A percentile compares a stretch with the other conserved stretches of the same genome.
Conservation (phyloP, 2,888 invertebrate species). For the Microchrysa polita region DNA sequence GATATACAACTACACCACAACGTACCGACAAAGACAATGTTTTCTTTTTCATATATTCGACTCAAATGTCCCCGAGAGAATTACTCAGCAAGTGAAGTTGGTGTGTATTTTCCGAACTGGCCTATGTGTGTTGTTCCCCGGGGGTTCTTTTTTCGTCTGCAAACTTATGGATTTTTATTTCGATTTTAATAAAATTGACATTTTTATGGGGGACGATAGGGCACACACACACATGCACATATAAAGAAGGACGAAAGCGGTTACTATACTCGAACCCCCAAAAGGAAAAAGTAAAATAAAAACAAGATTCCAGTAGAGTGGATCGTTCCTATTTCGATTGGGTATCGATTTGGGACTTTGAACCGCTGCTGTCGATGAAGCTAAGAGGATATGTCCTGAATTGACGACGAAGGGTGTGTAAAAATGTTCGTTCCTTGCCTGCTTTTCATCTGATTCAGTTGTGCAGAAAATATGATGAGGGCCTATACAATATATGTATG, state of each 20-base stretch:
- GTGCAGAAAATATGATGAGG: slow-evolving; percentile 29
- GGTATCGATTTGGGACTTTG: slow-evolving; percentile 40
- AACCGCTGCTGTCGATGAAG: neutral
- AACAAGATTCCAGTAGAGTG: neutral
- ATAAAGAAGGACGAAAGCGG: slow-evolving; percentile 20
- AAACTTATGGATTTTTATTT: slow-evolving; percentile 41
- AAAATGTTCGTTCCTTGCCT: neutral
- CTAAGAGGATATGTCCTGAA: neutral
- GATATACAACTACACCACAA: neutral
- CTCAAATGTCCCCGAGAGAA: slow-evolving; percentile 20
- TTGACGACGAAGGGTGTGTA: neutral
- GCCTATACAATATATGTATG: slow-evolving; percentile 8
- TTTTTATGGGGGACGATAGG: slow-evolving; percentile 15
- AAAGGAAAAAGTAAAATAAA: too few species aligned
- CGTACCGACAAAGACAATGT: slow-evolving; percentile 12
- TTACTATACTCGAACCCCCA: neutral
- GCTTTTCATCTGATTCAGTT: slow-evolving; percentile 13
- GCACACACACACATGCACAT: too few species aligned
- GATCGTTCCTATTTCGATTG: slow-evolving; percentile 31
- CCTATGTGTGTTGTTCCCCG: slow-evolving; percentile 16
- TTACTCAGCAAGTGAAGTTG: slow-evolving; percentile 31
- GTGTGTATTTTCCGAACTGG: too few species aligned
- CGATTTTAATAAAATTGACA: slow-evolving; percentile 40
- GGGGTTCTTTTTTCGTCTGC: neutral
- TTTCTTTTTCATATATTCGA: slow-evolving; percentile 16